Conservation (phyloP, 1,140 invertebrate genomes). For the Thalassaphorura encarpata region DNA sequence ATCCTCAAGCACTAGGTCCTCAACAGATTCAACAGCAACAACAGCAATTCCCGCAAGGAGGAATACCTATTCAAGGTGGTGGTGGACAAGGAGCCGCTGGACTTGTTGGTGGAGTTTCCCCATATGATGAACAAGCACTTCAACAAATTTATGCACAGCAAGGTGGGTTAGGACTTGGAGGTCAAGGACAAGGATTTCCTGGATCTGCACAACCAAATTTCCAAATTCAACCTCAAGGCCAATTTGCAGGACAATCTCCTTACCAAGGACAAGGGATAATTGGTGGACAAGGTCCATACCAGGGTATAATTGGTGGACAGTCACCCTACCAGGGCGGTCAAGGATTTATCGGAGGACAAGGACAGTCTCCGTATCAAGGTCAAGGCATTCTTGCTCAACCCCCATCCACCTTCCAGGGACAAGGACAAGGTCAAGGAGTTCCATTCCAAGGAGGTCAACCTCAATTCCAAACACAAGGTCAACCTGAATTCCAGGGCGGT, state of each 20-base stretch:
- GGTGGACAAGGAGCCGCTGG: too few species aligned
- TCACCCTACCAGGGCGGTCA: background rate
- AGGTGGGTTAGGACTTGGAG: background rate
- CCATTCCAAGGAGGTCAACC: conserved; percentile 4
- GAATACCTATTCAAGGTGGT: too few species aligned
- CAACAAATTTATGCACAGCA: background rate
- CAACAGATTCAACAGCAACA: conserved; percentile 6
- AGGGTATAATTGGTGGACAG: background rate
- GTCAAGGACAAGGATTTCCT: background rate
- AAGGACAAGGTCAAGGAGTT: conserved; percentile 3
- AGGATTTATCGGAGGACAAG: background rate
- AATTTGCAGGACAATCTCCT: background rate
- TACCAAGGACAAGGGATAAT: background rate
- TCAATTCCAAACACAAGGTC: conserved; percentile 1
- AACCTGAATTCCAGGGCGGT: background rate
- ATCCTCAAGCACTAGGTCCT: conserved; percentile 13
- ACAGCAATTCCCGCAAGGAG: background rate
- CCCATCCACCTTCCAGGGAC: background rate
- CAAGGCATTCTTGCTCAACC: background rate
- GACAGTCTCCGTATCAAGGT: background rate
- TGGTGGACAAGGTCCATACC: background rate
- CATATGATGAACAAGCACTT: background rate
- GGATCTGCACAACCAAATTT: too few species aligned
- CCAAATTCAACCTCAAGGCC: too few species aligned
- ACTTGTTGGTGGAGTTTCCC: background rate